phyloP scores from a whole-genome alignment of 2,797 vertebrate genomes.

The Chiloscyllium punctatum region DNA sequence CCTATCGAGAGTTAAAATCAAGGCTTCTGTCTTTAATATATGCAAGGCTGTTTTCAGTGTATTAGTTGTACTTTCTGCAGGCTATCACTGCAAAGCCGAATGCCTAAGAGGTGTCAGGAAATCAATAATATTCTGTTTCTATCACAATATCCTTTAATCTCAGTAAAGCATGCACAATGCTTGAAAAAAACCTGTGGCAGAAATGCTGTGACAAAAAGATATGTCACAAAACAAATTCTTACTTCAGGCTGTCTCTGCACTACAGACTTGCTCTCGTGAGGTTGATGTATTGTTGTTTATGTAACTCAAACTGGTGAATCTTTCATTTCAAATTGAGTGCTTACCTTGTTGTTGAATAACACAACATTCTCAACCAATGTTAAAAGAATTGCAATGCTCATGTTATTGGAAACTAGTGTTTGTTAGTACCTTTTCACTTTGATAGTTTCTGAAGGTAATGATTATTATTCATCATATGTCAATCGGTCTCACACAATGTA shows the following conservation, averaged over 20 bases:
- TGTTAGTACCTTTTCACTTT: neutral
- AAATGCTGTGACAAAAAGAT: neutral
- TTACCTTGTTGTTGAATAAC: neutral
- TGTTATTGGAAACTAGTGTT: neutral
- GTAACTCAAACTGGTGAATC: neutral
- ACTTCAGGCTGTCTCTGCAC: neutral
- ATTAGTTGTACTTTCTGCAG: neutral
- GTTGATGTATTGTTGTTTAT: neutral
- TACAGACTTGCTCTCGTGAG: neutral
- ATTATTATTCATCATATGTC: neutral
- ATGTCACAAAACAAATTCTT: neutral
- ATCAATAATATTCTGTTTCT: neutral
- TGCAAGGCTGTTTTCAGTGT: neutral
- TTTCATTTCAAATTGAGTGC: neutral
- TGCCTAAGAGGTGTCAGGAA: neutral
- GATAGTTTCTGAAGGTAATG: neutral
- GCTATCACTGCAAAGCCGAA: neutral
- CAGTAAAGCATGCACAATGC: neutral
- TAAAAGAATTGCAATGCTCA: neutral
- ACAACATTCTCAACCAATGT: neutral
- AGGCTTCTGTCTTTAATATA: neutral
- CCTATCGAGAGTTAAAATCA: neutral
- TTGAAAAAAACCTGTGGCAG: neutral
- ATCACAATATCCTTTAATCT: conserved; percentile 1
- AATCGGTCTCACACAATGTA: neutral